phyloP scores from a whole-genome alignment of 2,797 vertebrate genomes.

The Megalops cyprinoides region DNA sequence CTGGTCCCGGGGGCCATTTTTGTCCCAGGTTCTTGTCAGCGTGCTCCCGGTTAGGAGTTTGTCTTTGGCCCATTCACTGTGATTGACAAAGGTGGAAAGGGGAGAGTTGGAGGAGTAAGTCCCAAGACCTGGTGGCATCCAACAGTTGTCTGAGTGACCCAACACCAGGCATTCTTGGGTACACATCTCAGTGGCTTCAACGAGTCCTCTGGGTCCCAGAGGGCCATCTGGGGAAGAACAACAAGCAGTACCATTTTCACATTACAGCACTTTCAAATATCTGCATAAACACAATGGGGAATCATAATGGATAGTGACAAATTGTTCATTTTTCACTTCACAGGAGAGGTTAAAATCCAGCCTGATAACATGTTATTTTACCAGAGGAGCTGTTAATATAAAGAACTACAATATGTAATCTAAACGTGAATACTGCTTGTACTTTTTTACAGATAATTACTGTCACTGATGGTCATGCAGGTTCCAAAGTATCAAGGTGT shows the following conservation, averaged over 20 bases:
- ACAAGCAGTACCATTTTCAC: neutral
- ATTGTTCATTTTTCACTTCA: no score
- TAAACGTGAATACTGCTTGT: no score
- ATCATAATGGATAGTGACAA: no score
- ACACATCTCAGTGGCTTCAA: constrained; percentile 98
- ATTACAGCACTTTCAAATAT: neutral
- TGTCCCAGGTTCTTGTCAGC: constrained; percentile 93
- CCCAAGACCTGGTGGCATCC: constrained; percentile 94
- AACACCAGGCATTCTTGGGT: constrained; percentile 97
- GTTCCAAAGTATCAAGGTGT: no score
- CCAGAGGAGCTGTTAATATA: no score
- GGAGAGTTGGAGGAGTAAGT: constrained; percentile 93
- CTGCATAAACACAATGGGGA: neutral
- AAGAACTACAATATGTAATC: no score
- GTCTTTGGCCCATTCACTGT: constrained; percentile 96
- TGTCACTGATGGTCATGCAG: no score
- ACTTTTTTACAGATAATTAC: no score
- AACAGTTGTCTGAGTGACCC: constrained; percentile 99
- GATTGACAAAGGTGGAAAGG: constrained; percentile 87
- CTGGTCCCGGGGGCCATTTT: constrained; percentile 87
- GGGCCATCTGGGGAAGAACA: constrained; percentile 81
- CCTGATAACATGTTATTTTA: neutral
- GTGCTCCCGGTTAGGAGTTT: constrained; percentile 97
- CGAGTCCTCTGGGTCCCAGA: constrained; percentile 90
- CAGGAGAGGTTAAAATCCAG: neutral